These are phyloP conservation scores for Scomber japonicus DNA, from an alignment of 2,113 vertebrate species.

Conservation along the genomic window DNA sequence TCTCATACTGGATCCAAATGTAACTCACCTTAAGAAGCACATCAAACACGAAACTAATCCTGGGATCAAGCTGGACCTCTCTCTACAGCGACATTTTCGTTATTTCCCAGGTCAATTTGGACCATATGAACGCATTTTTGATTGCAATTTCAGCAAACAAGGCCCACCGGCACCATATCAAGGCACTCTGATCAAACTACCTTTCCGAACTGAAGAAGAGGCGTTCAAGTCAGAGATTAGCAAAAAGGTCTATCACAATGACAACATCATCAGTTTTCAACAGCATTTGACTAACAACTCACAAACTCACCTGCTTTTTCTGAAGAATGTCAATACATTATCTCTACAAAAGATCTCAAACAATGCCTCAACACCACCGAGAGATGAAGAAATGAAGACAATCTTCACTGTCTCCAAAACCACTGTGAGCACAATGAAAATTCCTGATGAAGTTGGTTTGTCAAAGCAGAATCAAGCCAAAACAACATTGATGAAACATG, in stretches of 20 bases:
- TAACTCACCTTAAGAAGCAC: constrained; percentile 88
- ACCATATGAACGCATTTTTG: constrained; percentile 86
- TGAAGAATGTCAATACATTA: constrained; percentile 81
- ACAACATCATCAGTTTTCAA: constrained; percentile 75
- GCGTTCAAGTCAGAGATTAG: constrained; percentile 85
- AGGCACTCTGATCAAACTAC: constrained; percentile 89
- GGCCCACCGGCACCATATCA: constrained; percentile 70
- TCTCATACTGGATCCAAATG: constrained; percentile 90
- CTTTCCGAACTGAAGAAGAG: constrained; percentile 87
- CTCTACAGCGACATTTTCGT: constrained; percentile 68
- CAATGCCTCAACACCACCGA: constrained; percentile 65
- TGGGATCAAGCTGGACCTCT: constrained; percentile 87
- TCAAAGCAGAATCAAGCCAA: constrained; percentile 56
- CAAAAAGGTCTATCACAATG: constrained; percentile 77
- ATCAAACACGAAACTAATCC: constrained; percentile 80
- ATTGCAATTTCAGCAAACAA: constrained; percentile 78
- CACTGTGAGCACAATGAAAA: constrained; percentile 28
- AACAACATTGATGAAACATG: constrained; percentile 49
- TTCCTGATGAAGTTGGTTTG: constrained; percentile 56
- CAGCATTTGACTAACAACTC: constrained; percentile 75
- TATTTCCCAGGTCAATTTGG: constrained; percentile 89
- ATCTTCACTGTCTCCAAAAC: constrained; percentile 74
- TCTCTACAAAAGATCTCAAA: constrained; percentile 81
- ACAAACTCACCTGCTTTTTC: constrained; percentile 85
- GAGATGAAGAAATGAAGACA: constrained; percentile 66